A percentile compares a stretch with the other conserved stretches of the same genome.
phyloP scores from a whole-genome alignment of 2,888 invertebrate genomes.

The Petrolisthes cinctipes region DNA sequence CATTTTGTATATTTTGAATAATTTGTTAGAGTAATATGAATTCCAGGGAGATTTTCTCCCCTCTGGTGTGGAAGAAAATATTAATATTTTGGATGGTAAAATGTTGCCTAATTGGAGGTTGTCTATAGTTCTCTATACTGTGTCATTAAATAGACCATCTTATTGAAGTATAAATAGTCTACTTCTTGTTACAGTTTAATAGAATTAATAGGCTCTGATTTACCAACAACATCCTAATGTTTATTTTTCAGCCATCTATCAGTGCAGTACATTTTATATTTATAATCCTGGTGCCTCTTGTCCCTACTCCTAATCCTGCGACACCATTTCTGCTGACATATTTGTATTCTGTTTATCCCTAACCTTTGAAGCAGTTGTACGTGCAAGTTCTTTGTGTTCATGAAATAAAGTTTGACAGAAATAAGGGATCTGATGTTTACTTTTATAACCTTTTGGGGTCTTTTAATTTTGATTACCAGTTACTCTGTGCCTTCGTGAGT shows the following conservation, averaged over 20 bases:
- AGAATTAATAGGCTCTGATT: neutral
- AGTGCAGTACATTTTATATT: conserved; percentile 14
- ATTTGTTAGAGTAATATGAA: neutral
- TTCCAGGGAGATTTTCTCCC: neutral
- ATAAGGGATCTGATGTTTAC: conserved; percentile 38
- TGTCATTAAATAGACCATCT: too few relatives aligned
- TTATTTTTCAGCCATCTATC: neutral
- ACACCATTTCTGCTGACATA: conserved; percentile 57
- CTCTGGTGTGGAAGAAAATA: neutral
- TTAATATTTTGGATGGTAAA: too few relatives aligned
- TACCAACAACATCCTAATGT: neutral
- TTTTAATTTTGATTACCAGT: too few relatives aligned
- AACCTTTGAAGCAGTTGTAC: conserved; percentile 60
- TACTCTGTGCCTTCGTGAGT: too few relatives aligned
- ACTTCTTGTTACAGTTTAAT: too few relatives aligned
- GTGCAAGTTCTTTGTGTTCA: conserved; percentile 62
- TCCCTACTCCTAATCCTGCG: conserved; percentile 14
- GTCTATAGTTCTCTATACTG: too few relatives aligned
- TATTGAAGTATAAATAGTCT: too few relatives aligned
- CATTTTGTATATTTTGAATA: neutral
- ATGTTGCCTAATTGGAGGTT: too few relatives aligned
- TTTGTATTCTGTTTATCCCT: conserved; percentile 63
- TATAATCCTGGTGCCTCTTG: conserved; percentile 46
- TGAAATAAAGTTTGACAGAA: conserved; percentile 61
- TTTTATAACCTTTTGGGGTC: neutral